Base-by-base conservation (phyloP, 2,888 invertebrate genomes). In the Nudaria mundana region DNA sequence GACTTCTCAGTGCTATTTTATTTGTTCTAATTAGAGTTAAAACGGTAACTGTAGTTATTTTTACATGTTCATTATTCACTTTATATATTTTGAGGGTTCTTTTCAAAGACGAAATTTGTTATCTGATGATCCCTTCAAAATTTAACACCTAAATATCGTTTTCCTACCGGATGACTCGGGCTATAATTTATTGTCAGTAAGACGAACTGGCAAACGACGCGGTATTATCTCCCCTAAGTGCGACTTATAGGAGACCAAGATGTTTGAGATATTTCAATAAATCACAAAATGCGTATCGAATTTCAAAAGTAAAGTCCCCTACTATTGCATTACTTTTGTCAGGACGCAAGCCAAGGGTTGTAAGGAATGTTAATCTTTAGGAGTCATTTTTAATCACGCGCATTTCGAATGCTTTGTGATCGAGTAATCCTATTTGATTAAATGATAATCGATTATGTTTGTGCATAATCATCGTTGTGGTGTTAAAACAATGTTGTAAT, bases 241-340 rank as follows among this genome's bases (percentile, higher is more conserved):
- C 76, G 70, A 82, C 81, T 82, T 80, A 81, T 78, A 66, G 66
- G 79, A 76, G 75, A 78, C 76, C 66, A 73, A 80, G 76, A 78
- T 75, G 76, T 80, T 79, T 71, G 71, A 80, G 78, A 76, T 79
- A 81, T 83, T 81, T 78, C 81, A 80, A 86, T 88, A 87, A 86
- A 87, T 87, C 84, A 82, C 76, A 78, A 84, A 58, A 80, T 71
- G 77, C 81, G 81, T 78, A 75, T 86, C 84, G 79, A 77, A 81
- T 86, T 82, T 78, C 85, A 70, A 73, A 73, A 73, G 76, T 73
- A 73, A 71, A 67, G 66, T 48, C 73, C 76, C 78, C 71, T 63
- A 66, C 55, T 51, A 66, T 62, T 61, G 63, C 54, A n/a, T 67
- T 67, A 71, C 73, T 77, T 75, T 70, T 65, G 64, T 64, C 61